Conservation (phyloP, 92 coral and sea anemone genomes). For the Anthopleura xanthogrammica region DNA sequence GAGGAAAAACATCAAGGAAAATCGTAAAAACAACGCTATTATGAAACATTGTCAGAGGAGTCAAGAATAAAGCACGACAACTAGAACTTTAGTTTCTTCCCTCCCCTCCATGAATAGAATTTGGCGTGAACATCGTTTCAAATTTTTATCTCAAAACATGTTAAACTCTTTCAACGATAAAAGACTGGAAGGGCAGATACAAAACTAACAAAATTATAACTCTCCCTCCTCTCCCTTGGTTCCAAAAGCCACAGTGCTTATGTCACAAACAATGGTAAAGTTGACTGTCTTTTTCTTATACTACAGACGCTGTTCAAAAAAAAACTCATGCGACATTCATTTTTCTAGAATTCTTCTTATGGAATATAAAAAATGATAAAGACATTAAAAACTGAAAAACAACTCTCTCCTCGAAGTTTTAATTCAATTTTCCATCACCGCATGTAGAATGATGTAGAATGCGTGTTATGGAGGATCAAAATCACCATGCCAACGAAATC, state of each 20-base stretch:
- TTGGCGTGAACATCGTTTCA: background rate
- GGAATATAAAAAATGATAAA: background rate
- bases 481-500: background rate
- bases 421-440: background rate
- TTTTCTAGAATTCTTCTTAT: background rate
- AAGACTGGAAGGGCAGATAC: background rate
- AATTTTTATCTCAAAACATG: background rate
- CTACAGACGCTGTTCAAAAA: background rate
- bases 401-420: background rate
- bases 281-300: background rate
- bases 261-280: background rate
- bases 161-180: background rate
- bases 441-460: background rate
- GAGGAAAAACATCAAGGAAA: background rate
- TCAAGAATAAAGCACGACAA: no score
- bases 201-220: background rate
- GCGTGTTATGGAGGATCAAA: background rate
- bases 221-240: background rate
- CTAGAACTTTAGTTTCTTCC: background rate
- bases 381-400: background rate
- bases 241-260: background rate
- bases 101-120: background rate
- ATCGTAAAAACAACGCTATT: no score
- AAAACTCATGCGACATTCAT: background rate
- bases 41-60: background rate